A percentile compares a stretch with the other conserved stretches of the same genome.
Evolutionary conservation across 2,888 invertebrate genomes (phyloP).

Genomic region (Cerastoderma edule): DNA sequence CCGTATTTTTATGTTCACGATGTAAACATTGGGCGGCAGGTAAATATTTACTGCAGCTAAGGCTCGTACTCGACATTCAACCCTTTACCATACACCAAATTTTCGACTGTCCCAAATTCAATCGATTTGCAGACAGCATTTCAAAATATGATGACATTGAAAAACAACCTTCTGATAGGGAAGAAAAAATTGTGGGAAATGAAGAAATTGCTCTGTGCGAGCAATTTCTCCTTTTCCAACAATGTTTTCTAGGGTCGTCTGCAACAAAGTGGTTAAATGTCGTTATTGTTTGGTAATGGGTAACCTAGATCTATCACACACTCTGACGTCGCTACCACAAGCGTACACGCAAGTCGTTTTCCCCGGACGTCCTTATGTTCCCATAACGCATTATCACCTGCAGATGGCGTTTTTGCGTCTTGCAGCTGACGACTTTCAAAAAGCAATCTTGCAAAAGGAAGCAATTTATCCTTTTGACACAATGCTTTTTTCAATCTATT

Average conservation of each 20-base stretch:
- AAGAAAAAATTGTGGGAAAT: slow-evolving; percentile 9
- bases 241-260: neutral
- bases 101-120: too few species aligned
- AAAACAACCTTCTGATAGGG: too few species aligned
- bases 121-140: too few species aligned
- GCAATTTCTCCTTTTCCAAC: slow-evolving; percentile 7
- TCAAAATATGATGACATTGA: too few species aligned
- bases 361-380: neutral
- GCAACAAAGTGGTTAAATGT: neutral
- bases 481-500: neutral
- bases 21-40: too few species aligned
- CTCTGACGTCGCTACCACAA: neutral
- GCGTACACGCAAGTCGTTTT: neutral
- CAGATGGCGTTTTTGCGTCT: neutral
- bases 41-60: too few species aligned
- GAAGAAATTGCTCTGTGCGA: neutral
- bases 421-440: neutral
- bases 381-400: neutral
- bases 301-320: neutral
- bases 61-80: too few species aligned
- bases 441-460: neutral
- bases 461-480: neutral
- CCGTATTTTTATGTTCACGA: too few species aligned
- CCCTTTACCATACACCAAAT: too few species aligned
- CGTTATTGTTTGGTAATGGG: neutral